Percentiles rank a stretch among this genome's conserved stretches.
These are phyloP conservation scores for Lates japonicus DNA, from an alignment of 2,797 vertebrate genomes.

Conservation along the genomic window DNA sequence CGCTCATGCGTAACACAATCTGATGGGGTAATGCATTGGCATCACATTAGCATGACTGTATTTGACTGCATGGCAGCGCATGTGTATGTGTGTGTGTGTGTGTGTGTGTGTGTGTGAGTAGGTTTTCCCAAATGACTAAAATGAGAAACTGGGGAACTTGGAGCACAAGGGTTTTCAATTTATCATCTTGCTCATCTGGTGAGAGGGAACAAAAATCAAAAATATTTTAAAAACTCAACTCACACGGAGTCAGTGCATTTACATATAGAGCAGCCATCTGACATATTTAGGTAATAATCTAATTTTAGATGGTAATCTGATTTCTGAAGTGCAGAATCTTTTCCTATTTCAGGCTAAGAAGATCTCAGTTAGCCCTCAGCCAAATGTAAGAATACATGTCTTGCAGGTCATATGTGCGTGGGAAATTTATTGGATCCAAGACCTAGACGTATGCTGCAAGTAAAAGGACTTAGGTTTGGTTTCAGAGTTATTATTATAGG, in stretches of 20 bases:
- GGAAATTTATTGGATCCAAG: neutral
- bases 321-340: neutral
- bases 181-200: constrained; percentile 54
- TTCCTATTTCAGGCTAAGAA: neutral
- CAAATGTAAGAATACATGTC: neutral
- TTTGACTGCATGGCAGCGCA: constrained; percentile 50
- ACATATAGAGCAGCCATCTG: constrained; percentile 19
- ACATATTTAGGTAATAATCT: constrained; percentile 31
- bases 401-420: neutral
- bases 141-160: constrained; percentile 54
- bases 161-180: constrained; percentile 63
- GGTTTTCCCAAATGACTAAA: constrained; percentile 59
- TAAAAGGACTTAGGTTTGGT: neutral
- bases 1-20: constrained; percentile 77
- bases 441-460: neutral
- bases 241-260: constrained; percentile 27
- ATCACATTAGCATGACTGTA: constrained; percentile 76
- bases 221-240: constrained; percentile 46
- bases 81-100: constrained; percentile 17
- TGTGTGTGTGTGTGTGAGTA: constrained; percentile 18
- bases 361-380: neutral
- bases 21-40: constrained; percentile 81
- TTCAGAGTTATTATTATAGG: neutral
- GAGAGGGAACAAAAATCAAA: constrained; percentile 59
- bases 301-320: neutral